Evolutionary conservation across 1,140 invertebrate species (phyloP).

Genomic region (Andrena cerasifolii): DNA sequence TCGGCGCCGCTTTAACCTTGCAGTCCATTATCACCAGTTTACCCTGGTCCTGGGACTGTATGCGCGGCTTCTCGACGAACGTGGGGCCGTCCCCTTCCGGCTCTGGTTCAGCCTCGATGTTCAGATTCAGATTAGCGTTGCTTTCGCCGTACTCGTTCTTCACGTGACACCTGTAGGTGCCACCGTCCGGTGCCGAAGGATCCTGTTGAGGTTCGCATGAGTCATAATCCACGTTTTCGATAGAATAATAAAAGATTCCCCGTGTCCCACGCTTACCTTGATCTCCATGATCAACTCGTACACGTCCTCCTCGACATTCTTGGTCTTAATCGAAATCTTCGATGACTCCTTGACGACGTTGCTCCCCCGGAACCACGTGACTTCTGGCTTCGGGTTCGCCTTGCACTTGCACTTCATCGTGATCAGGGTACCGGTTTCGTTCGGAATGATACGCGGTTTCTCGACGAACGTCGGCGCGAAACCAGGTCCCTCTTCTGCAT

Average conservation of each 20-base stretch:
- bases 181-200: slow-evolving; percentile 96
- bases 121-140: slow-evolving; percentile 98
- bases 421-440: slow-evolving; percentile 96
- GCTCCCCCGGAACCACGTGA: slow-evolving; percentile 95
- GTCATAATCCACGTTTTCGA: neutral
- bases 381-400: slow-evolving; percentile 94
- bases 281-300: slow-evolving; percentile 95
- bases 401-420: slow-evolving; percentile 98
- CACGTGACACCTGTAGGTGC: slow-evolving; percentile 98
- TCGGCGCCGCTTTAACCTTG: slow-evolving; percentile 95
- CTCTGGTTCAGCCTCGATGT: slow-evolving; percentile 97
- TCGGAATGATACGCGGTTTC: slow-evolving; percentile 98
- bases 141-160: slow-evolving; percentile 98
- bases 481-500: slow-evolving; percentile 93
- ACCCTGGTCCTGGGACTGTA: slow-evolving; percentile 96
- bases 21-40: slow-evolving; percentile 99
- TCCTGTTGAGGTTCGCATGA: slow-evolving; percentile 85
- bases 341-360: slow-evolving; percentile 92
- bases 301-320: slow-evolving; percentile 90
- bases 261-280: slow-evolving; percentile 84
- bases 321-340: slow-evolving; percentile 92
- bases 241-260: neutral
- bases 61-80: slow-evolving; percentile 98
- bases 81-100: slow-evolving; percentile 97
- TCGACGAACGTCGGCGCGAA: slow-evolving; percentile 97